A percentile compares a stretch with the other conserved stretches of the same genome.
Evolutionary conservation across 64 coral and sea anemone genomes (phyloP).

Genomic region (Cladopsammia gracilis): DNA sequence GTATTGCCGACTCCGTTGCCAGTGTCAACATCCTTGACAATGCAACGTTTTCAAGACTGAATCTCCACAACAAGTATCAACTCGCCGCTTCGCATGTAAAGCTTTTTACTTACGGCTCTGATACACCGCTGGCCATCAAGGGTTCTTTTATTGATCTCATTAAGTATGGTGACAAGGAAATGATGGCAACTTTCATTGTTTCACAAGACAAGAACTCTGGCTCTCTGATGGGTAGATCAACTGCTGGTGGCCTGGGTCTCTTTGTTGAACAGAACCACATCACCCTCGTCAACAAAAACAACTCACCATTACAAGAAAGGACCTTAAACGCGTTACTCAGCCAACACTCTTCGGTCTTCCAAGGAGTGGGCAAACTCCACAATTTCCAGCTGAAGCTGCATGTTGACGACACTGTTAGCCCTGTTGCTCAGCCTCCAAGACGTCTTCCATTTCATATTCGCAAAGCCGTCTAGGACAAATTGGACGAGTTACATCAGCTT

Average conservation of each 20-base stretch:
- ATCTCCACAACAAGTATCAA: too few species aligned
- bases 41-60: too few species aligned
- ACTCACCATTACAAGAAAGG: too few species aligned
- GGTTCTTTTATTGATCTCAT: background rate
- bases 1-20: too few species aligned
- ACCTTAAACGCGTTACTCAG: too few species aligned
- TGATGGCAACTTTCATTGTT: background rate
- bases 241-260: background rate
- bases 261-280: background rate
- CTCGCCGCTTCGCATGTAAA: too few species aligned
- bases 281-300: too few species aligned
- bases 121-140: too few species aligned
- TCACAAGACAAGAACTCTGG: background rate
- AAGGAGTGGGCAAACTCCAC: constrained; percentile 16
- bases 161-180: background rate
- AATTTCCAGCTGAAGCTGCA: constrained; percentile 25
- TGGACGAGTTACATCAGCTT: constrained; percentile 28
- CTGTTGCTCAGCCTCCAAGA: constrained; percentile 42
- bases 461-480: constrained; percentile 32
- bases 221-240: background rate
- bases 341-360: too few species aligned
- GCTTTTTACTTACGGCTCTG: too few species aligned
- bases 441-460: constrained; percentile 31
- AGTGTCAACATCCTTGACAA: too few species aligned
- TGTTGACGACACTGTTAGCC: constrained; percentile 12